Percentiles rank a stretch among this genome's conserved stretches.
phyloP scores from a whole-genome alignment of 2,888 invertebrate genomes.

The Rhodophaea formosa region DNA sequence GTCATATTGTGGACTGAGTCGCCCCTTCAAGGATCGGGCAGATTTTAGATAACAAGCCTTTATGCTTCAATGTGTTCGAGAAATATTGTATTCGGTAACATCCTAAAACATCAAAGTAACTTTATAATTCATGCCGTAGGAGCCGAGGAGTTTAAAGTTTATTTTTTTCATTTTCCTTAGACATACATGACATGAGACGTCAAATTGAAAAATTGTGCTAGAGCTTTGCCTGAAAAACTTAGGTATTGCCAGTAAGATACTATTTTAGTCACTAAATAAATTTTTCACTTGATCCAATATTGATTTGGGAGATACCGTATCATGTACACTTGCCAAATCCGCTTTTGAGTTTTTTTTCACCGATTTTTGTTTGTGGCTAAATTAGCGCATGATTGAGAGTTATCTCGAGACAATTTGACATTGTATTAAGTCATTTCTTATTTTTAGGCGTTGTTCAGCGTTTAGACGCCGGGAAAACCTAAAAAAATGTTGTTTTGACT shows the following conservation, averaged over 20 bases:
- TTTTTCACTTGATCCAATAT: constrained; percentile 63
- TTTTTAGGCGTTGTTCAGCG: constrained; percentile 64
- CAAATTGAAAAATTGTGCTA: not conserved
- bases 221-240: not conserved
- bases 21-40: too few species aligned
- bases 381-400: constrained; percentile 77
- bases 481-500: constrained; percentile 47
- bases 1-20: too few species aligned
- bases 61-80: too few species aligned
- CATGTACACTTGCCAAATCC: constrained; percentile 71
- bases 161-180: too few species aligned
- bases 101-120: too few species aligned
- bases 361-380: constrained; percentile 69
- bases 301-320: constrained; percentile 62
- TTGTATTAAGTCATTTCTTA: constrained; percentile 70
- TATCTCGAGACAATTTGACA: constrained; percentile 71
- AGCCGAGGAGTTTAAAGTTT: too few species aligned
- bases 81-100: too few species aligned
- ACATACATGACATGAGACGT: too few species aligned
- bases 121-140: too few species aligned
- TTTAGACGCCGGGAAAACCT: constrained; percentile 49
- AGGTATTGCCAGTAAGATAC: constrained; percentile 19
- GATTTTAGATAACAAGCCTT: too few species aligned
- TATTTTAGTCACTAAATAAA: constrained; percentile 41
- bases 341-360: constrained; percentile 62